These are phyloP conservation scores for Neopipo cinnamomea DNA, from an alignment of 2,113 vertebrate species.

Conservation along the genomic window DNA sequence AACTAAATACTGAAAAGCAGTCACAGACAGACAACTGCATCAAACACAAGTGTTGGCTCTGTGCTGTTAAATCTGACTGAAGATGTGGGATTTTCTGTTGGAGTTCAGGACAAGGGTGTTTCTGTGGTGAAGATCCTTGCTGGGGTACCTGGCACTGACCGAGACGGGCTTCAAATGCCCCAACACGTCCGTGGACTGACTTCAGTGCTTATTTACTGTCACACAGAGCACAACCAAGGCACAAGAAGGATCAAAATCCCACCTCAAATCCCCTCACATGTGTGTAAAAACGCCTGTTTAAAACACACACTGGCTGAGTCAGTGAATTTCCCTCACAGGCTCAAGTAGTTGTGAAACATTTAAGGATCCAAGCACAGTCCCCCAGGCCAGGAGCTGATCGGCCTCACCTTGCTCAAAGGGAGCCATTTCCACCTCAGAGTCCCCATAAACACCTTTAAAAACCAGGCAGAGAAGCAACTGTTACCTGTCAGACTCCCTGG, in stretches of 20 bases:
- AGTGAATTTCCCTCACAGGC: background rate
- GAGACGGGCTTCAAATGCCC: background rate
- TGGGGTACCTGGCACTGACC: background rate
- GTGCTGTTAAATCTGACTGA: background rate
- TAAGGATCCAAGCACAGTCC: background rate
- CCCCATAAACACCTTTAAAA: background rate
- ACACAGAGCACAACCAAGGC: background rate
- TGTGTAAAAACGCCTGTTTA: background rate
- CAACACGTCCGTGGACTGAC: background rate
- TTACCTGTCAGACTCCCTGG: background rate
- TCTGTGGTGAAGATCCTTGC: background rate
- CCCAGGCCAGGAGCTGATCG: background rate
- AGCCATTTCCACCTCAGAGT: background rate
- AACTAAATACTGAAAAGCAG: background rate
- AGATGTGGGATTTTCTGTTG: background rate
- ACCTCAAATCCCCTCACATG: background rate
- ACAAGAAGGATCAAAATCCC: background rate
- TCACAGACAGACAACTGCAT: background rate
- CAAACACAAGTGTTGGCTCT: background rate
- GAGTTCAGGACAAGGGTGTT: background rate
- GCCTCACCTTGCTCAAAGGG: background rate
- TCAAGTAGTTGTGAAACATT: background rate
- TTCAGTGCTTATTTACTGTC: background rate
- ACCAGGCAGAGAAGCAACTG: background rate
- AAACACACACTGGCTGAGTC: background rate